Evolutionary conservation across 1,140 invertebrate species (phyloP).

Genomic region (Solen grandis): DNA sequence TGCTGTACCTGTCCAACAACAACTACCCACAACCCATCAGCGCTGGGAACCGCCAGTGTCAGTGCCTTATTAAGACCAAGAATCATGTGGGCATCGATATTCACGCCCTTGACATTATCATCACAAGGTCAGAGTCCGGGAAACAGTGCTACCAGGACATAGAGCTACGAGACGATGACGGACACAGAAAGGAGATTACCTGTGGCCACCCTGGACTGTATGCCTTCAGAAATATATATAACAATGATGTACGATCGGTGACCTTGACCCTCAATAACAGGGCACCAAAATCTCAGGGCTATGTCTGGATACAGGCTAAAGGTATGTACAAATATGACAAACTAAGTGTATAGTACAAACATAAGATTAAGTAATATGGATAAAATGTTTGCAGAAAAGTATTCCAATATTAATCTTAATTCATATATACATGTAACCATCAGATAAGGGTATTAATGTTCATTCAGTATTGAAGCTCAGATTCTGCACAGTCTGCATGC

Average conservation of each 20-base stretch:
- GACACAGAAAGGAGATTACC: constrained; percentile 60
- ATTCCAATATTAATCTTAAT: no score
- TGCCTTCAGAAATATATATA: constrained; percentile 69
- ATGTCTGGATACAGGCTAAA: constrained; percentile 67
- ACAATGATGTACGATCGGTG: constrained; percentile 62
- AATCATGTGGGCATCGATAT: constrained; percentile 63
- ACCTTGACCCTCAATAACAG: constrained; percentile 62
- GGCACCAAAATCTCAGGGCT: constrained; percentile 57
- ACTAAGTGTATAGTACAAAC: background rate
- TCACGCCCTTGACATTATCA: constrained; percentile 68
- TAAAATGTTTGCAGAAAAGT: no score
- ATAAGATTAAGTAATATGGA: background rate
- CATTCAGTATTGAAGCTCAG: no score
- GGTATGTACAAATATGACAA: constrained; percentile 40
- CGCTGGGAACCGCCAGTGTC: constrained; percentile 52
- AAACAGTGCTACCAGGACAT: constrained; percentile 58
- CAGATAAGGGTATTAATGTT: no score
- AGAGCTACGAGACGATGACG: constrained; percentile 54
- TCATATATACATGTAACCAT: no score
- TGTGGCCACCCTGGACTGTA: constrained; percentile 67
- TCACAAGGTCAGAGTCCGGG: constrained; percentile 56
- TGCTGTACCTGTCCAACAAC: constrained; percentile 64
- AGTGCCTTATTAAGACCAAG: constrained; percentile 63
- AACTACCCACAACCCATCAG: constrained; percentile 64
- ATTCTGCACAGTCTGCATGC: no score